These are phyloP conservation scores for Tetramorium parvispinum DNA, from an alignment of 1,140 invertebrate species.

Conservation along the genomic window DNA sequence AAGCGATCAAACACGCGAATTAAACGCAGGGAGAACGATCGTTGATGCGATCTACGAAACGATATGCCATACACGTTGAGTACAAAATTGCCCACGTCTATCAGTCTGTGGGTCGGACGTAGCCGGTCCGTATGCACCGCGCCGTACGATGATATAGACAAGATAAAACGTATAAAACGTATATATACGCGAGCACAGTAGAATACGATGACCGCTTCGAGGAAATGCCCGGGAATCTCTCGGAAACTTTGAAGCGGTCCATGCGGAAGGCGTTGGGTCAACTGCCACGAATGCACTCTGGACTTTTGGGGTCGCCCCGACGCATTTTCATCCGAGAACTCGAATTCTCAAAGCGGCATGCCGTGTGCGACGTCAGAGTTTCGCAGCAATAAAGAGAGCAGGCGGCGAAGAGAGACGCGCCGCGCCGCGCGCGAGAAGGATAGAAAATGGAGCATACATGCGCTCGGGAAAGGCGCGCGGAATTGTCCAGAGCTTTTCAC, in stretches of 20 bases:
- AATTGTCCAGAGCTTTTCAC: slow-evolving; percentile 58
- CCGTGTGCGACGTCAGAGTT: slow-evolving; percentile 61
- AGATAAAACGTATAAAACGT: slow-evolving; percentile 20
- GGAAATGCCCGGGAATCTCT: slow-evolving; percentile 62
- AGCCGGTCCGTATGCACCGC: not conserved
- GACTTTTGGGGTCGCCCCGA: slow-evolving; percentile 57
- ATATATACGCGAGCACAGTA: not conserved
- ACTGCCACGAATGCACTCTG: slow-evolving; percentile 57
- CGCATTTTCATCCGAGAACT: slow-evolving; percentile 63
- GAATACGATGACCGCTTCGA: slow-evolving; percentile 46
- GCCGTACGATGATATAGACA: slow-evolving; percentile 16
- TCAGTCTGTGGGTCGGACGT: not conserved
- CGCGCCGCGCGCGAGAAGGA: not conserved
- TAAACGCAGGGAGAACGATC: slow-evolving; percentile 33
- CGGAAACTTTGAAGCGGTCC: slow-evolving; percentile 53
- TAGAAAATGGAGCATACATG: slow-evolving; percentile 29
- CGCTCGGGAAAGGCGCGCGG: not conserved
- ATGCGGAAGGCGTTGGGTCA: slow-evolving; percentile 58
- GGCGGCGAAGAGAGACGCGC: not conserved
- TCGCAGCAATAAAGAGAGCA: slow-evolving; percentile 60
- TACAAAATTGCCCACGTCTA: slow-evolving; percentile 9
- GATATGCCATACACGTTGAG: slow-evolving; percentile 26
- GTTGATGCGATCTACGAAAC: slow-evolving; percentile 8
- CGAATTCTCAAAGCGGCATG: slow-evolving; percentile 60
- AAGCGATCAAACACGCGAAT: slow-evolving; percentile 30